Percentiles rank a stretch among this genome's conserved stretches.
Conservation (phyloP, 2,888 invertebrate genomes). For the Ophraella communa region DNA sequence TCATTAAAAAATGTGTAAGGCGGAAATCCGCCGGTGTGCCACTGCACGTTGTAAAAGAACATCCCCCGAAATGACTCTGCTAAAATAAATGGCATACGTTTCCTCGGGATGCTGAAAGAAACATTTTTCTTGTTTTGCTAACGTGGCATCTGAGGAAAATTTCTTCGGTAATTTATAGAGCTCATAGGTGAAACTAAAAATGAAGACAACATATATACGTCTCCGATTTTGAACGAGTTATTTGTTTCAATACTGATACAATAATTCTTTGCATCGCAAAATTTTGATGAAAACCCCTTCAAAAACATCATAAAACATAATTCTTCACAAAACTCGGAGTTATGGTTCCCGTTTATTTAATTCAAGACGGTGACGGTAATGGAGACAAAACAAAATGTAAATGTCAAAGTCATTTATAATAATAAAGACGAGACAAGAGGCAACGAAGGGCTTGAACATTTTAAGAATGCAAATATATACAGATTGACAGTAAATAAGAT, state of each 20-base stretch:
- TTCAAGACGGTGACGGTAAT: background rate
- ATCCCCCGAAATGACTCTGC: slow-evolving; percentile 21
- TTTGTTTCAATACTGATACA: slow-evolving; percentile 12
- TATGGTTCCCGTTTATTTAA: background rate
- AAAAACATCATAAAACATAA: no score
- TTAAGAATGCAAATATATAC: background rate
- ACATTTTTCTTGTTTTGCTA: slow-evolving; percentile 28
- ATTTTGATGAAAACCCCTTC: background rate
- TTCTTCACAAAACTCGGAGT: no score
- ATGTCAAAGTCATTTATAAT: background rate
- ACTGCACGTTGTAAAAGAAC: background rate
- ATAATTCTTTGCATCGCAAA: slow-evolving; percentile 4
- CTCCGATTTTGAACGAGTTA: slow-evolving; percentile 18
- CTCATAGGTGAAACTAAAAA: slow-evolving; percentile 27
- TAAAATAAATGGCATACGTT: slow-evolving; percentile 29
- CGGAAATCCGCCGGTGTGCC: no score
- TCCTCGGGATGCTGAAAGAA: slow-evolving; percentile 29
- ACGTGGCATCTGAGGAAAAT: slow-evolving; percentile 26
- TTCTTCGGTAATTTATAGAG: slow-evolving; percentile 28
- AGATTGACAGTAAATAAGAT: background rate
- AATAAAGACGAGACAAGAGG: background rate
- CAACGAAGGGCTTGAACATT: background rate
- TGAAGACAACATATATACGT: slow-evolving; percentile 24
- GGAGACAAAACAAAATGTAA: background rate
- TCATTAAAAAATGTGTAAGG: no score